Conservation (phyloP, 2,888 invertebrate species). For the Perizoma affinitatum region DNA sequence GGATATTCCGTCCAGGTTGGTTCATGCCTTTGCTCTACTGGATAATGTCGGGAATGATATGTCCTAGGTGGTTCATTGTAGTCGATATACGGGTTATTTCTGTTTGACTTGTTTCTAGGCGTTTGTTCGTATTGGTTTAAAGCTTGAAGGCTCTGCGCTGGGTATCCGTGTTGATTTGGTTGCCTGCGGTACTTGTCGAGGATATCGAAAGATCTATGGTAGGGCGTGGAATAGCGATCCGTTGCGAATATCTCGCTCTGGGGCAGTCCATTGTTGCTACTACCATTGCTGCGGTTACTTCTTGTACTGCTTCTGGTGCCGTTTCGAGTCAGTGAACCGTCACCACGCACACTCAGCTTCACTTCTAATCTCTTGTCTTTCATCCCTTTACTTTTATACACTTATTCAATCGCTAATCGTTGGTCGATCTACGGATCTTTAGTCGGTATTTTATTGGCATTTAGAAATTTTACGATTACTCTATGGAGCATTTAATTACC, state of each 20-base stretch:
- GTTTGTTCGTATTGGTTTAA: constrained; percentile 66
- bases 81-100: constrained; percentile 63
- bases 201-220: constrained; percentile 71
- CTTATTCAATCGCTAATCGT: constrained; percentile 1
- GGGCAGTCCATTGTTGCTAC: constrained; percentile 65
- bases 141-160: constrained; percentile 73
- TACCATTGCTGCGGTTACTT: constrained; percentile 69
- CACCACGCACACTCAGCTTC: constrained; percentile 77
- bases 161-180: constrained; percentile 67
- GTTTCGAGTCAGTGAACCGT: constrained; percentile 72
- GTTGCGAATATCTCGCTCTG: constrained; percentile 76
- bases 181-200: constrained; percentile 69
- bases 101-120: constrained; percentile 46
- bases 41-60: constrained; percentile 40
- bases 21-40: constrained; percentile 40
- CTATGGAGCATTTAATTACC: constrained; percentile 25
- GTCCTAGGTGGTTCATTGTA: constrained; percentile 55
- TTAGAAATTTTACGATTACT: constrained; percentile 29
- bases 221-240: constrained; percentile 70
- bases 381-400: constrained; percentile 53
- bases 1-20: constrained; percentile 49
- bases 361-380: constrained; percentile 79
- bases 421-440: constrained; percentile 6
- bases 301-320: constrained; percentile 70
- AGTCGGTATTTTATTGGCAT: constrained; percentile 9